A percentile compares a stretch with the other conserved stretches of the same genome.
Conservation (phyloP, 2,888 invertebrate species). For the Eupsilia transversa region DNA sequence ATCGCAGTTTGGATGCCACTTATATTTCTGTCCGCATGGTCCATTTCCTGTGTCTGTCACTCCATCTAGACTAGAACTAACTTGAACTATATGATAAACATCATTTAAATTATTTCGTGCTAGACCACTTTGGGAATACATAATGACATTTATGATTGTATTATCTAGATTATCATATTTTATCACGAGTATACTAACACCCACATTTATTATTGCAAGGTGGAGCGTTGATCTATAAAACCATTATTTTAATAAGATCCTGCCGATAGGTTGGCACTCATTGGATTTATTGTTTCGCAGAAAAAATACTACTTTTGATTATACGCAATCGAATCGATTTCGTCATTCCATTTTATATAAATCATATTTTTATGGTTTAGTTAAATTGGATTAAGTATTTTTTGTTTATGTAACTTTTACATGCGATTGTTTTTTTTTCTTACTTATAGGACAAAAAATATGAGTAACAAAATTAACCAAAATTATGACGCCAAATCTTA, state of each 20-base stretch:
- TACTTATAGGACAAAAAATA: background rate
- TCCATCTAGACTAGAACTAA: conserved; percentile 10
- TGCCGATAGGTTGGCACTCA: conserved; percentile 33
- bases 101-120: conserved; percentile 51
- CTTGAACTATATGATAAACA: conserved; percentile 21
- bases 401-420: background rate
- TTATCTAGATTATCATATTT: conserved; percentile 58
- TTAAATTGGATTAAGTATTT: conserved; percentile 3
- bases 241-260: conserved; percentile 57
- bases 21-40: conserved; percentile 17
- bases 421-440: background rate
- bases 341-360: background rate
- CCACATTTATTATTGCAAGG: conserved; percentile 39
- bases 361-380: background rate
- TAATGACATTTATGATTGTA: conserved; percentile 52
- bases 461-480: background rate
- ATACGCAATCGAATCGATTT: conserved; percentile 8
- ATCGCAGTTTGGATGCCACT: background rate
- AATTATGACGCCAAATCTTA: background rate
- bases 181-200: conserved; percentile 49
- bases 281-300: conserved; percentile 39
- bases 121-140: conserved; percentile 47
- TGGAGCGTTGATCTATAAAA: conserved; percentile 47
- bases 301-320: conserved; percentile 31
- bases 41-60: conserved; percentile 14